These are phyloP conservation scores for Drosophila peninsularis DNA, from an alignment of 2,888 invertebrate genomes.

Conservation along the genomic window DNA sequence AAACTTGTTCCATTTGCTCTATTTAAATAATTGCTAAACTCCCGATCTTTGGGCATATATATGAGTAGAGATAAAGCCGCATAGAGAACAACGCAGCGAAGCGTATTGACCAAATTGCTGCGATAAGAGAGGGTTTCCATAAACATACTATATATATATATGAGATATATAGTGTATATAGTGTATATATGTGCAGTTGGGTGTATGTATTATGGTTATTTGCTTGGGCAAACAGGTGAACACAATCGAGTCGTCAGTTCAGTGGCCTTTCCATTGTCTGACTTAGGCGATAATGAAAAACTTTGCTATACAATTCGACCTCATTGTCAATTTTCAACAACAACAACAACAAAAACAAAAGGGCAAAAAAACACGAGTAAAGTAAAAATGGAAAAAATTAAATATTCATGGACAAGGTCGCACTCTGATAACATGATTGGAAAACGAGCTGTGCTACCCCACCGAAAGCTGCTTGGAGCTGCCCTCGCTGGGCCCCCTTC, in stretches of 20 bases:
- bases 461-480: constrained; percentile 2
- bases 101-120: constrained; percentile 50
- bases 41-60: constrained; percentile 32
- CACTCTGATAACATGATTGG: constrained; percentile 35
- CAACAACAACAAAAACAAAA: constrained; percentile 19
- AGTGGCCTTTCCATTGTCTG: constrained; percentile 41
- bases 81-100: constrained; percentile 38
- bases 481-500: background rate
- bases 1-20: constrained; percentile 27
- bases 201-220: constrained; percentile 32
- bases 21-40: constrained; percentile 39
- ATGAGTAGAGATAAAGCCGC: constrained; percentile 28
- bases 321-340: constrained; percentile 40
- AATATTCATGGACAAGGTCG: constrained; percentile 64
- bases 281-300: constrained; percentile 59
- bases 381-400: constrained; percentile 25
- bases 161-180: constrained; percentile 1
- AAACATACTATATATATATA: background rate
- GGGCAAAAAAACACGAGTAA: constrained; percentile 13
- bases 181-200: background rate
- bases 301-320: constrained; percentile 28
- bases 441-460: constrained; percentile 13
- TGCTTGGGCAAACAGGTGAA: constrained; percentile 58
- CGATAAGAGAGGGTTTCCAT: constrained; percentile 40
- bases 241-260: constrained; percentile 57